A percentile compares a stretch with the other conserved stretches of the same genome.
phyloP scores from a whole-genome alignment of 1,140 invertebrate species.

The Pseudomyrmex cubaensis region DNA sequence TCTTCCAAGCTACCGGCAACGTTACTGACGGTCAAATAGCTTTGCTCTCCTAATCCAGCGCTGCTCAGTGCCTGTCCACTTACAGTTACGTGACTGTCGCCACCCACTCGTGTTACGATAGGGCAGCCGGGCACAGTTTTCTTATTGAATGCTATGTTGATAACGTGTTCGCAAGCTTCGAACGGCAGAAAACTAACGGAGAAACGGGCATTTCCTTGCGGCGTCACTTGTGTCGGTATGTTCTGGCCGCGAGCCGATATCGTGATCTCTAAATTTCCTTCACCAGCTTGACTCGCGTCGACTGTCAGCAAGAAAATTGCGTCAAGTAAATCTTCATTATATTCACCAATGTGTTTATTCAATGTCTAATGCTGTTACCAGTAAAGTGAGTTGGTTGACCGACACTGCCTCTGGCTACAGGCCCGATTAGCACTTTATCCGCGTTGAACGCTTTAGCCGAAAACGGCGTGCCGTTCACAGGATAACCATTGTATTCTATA shows the following conservation, averaged over 20 bases:
- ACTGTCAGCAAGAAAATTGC: conserved; percentile 86
- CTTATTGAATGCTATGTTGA: conserved; percentile 99
- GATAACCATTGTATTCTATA: conserved; percentile 96
- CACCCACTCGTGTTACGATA: conserved; percentile 90
- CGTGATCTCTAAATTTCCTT: conserved; percentile 99
- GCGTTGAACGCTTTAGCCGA: conserved; percentile 97
- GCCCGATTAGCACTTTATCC: conserved; percentile 94
- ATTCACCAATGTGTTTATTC: background rate
- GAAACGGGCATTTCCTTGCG: conserved; percentile 95
- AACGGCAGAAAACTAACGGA: conserved; percentile 98
- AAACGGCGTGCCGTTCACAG: conserved; percentile 96
- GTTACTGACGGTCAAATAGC: conserved; percentile 88
- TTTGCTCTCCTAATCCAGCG: conserved; percentile 87
- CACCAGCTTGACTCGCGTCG: conserved; percentile 97
- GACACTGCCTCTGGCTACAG: conserved; percentile 92
- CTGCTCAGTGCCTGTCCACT: conserved; percentile 89
- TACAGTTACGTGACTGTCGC: conserved; percentile 90
- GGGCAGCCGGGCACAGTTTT: conserved; percentile 92
- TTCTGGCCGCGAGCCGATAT: conserved; percentile 97
- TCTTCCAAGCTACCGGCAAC: conserved; percentile 94
- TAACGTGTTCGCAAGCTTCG: conserved; percentile 96
- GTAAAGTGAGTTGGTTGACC: conserved; percentile 96
- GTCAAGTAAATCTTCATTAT: background rate
- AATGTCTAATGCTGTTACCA: conserved; percentile 80
- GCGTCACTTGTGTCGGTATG: conserved; percentile 98